phyloP scores from a whole-genome alignment of 2,797 vertebrate species.

The Hypotaenidia philippensis region DNA sequence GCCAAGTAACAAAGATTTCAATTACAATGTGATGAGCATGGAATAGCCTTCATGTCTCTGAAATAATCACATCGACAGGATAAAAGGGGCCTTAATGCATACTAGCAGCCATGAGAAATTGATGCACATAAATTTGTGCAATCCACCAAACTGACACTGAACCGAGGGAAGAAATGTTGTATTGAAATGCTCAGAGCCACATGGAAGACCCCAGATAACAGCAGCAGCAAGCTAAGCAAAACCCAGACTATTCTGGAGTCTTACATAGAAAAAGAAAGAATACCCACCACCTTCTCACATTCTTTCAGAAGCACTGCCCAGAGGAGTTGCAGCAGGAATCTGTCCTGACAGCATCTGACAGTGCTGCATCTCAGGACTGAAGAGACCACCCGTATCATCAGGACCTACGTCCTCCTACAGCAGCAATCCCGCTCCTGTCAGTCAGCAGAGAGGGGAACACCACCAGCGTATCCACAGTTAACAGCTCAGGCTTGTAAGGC shows the following conservation, averaged over 20 bases:
- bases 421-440: slow-evolving; percentile 8
- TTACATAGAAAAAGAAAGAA: not conserved
- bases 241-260: not conserved
- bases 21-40: not conserved
- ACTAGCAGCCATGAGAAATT: not conserved
- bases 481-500: not conserved
- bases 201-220: not conserved
- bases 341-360: slow-evolving; percentile 29
- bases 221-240: not conserved
- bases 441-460: not conserved
- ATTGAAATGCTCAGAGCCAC: not conserved
- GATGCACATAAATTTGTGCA: not conserved
- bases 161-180: not conserved
- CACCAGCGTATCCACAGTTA: not conserved
- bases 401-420: slow-evolving; percentile 32
- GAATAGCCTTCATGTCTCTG: slow-evolving; percentile 6
- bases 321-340: slow-evolving; percentile 2
- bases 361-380: not conserved
- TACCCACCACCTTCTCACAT: not conserved
- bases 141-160: not conserved
- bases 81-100: not conserved
- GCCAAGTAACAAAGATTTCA: slow-evolving; percentile 26
- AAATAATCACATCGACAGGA: slow-evolving; percentile 23
- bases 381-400: not conserved
- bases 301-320: slow-evolving; percentile 19